Conservation (phyloP, 2,113 vertebrate genomes). For the Garra rufa region DNA sequence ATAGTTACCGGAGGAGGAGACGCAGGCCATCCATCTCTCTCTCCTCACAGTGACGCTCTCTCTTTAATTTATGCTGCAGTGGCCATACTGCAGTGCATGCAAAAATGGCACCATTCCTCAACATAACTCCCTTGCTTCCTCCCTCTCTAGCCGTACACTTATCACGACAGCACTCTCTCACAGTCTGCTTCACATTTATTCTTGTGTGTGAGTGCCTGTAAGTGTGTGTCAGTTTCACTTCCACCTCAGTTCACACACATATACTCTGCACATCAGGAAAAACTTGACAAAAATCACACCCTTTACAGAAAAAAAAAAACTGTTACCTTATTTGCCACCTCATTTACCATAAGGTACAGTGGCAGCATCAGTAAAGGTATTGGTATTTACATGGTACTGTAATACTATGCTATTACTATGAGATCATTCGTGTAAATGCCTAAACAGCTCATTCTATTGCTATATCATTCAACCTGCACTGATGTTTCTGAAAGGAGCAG, state of each 20-base stretch:
- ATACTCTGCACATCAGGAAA: neutral
- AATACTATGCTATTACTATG: too few relatives aligned
- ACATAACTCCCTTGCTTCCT: conserved; percentile 48
- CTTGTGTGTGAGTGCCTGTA: conserved; percentile 19
- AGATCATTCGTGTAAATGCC: too few relatives aligned
- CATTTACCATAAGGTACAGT: neutral
- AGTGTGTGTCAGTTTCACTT: conserved; percentile 7
- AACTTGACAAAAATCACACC: neutral
- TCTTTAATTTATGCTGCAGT: conserved; percentile 75
- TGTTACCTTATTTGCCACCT: neutral
- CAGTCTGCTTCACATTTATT: conserved; percentile 39
- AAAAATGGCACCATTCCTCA: conserved; percentile 75
- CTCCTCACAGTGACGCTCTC: conserved; percentile 62
- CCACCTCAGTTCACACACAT: neutral
- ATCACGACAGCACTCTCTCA: conserved; percentile 54
- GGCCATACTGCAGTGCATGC: conserved; percentile 64
- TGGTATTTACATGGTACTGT: too few relatives aligned
- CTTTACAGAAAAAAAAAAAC: neutral
- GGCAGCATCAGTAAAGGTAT: neutral
- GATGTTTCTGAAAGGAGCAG: neutral
- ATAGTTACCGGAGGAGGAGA: conserved; percentile 62
- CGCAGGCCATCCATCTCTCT: conserved; percentile 69
- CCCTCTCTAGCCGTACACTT: conserved; percentile 43
- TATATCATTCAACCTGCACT: conserved; percentile 4
- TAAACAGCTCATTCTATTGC: too few relatives aligned